Base-by-base conservation (phyloP, 2,888 invertebrate species). In the Drosophila crucigera region DNA sequence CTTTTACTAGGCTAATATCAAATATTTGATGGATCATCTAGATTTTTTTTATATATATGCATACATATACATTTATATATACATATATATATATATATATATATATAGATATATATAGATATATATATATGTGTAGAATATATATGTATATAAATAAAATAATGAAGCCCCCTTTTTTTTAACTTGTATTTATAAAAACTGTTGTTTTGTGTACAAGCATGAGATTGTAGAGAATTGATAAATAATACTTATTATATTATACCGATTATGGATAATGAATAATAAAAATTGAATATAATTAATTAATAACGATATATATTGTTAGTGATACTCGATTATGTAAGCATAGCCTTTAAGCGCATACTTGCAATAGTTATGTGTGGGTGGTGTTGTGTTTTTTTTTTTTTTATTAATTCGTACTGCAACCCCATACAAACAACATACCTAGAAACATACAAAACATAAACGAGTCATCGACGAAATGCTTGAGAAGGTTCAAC, bases 21-120 rank as follows among this genome's bases (percentile, higher is more conserved):
- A 81, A 83, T 81, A 85, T 89, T 88, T 84, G 90, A 85, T 83
- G 78, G 85, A 84, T 83, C 90, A 89, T 85, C 75, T 88, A 88
- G 77, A 77, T 85, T 86, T 90, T 90, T 80, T 72, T 75, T 60
- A 35, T 73, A 69, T 28, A 67, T 56, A 71, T 43, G 68, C 58
- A 66, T 62, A 56, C 50, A 70, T 30, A 62, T 43, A 63, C 22
- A 55, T 41, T 49, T 50, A 54, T 28, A 69, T 53, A 68, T 41
- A 60, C 28, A 66, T 54, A 58, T 63, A 70, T 58, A 65, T 61
- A 50, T 35, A 63, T 25, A 25, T 35, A 55, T 59, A 59, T 30
- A 53, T 33, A 52, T 35, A 55, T 59, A 59, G n/a, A 53, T 33
- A 52, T 16, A 50, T 30, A 53, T 22, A 47, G 28, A 25, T 19